These are phyloP conservation scores for Pseudobourletiella spinata DNA, from an alignment of 1,140 invertebrate genomes.

Conservation along the genomic window DNA sequence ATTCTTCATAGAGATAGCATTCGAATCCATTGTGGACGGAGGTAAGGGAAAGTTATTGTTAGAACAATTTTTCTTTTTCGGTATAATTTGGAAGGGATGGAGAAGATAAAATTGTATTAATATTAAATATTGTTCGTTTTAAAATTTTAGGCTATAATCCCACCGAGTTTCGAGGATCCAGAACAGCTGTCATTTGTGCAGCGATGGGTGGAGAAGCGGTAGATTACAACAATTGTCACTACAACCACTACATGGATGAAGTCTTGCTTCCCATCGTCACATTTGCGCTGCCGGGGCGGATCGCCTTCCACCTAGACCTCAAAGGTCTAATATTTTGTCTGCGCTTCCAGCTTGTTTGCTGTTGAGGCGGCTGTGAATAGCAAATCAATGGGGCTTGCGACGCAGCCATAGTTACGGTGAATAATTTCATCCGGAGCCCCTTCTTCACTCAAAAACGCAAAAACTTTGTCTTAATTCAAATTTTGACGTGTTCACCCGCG, in stretches of 20 bases:
- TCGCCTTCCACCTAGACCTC: conserved; percentile 56
- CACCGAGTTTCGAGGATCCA: conserved; percentile 41
- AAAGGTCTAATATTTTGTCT: conserved; percentile 44
- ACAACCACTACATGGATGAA: not conserved
- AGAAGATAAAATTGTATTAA: not conserved
- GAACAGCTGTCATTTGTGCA: conserved; percentile 49
- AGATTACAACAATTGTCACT: conserved; percentile 40
- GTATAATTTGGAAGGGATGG: not conserved
- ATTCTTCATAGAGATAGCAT: conserved; percentile 50
- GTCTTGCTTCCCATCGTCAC: too few species aligned
- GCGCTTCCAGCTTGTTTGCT: conserved; percentile 56
- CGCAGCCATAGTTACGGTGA: conserved; percentile 30
- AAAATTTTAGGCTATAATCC: conserved; percentile 38
- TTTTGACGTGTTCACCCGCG: too few species aligned
- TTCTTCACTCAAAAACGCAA: too few species aligned
- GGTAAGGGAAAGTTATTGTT: conserved; percentile 39
- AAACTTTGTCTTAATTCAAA: too few species aligned
- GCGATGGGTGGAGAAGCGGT: conserved; percentile 37
- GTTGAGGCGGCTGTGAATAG: conserved; percentile 47
- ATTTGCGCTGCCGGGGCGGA: conserved; percentile 44
- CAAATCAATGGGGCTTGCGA: conserved; percentile 49
- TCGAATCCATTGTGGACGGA: conserved; percentile 54
- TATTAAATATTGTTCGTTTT: conserved; percentile 7
- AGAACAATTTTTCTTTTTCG: not conserved
- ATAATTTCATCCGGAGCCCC: not conserved